Evolutionary conservation across 2,797 vertebrate species (phyloP).

Genomic region (Phrynocephalus vlangalii): DNA sequence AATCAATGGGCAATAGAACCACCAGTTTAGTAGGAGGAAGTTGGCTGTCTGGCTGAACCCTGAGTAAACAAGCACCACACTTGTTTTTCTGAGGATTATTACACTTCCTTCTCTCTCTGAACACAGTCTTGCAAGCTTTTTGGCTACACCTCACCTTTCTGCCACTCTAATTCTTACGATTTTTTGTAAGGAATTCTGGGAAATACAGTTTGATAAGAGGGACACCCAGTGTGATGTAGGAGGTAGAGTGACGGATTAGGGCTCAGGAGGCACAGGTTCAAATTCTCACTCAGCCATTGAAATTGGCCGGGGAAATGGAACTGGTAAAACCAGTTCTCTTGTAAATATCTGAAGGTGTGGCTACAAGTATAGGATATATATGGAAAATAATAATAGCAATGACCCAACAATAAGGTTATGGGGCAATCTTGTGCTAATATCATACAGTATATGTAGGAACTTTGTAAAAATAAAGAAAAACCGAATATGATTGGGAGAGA

Average conservation of each 20-base stretch:
- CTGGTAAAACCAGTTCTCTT: too few relatives aligned
- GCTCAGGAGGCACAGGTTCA: not conserved
- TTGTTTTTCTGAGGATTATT: not conserved
- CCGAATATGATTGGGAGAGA: too few relatives aligned
- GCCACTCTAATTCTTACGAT: not conserved
- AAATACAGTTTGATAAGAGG: not conserved
- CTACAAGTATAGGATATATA: too few relatives aligned
- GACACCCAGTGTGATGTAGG: too few relatives aligned
- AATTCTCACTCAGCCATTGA: not conserved
- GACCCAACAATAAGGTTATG: too few relatives aligned
- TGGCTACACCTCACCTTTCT: not conserved
- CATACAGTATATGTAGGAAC: too few relatives aligned
- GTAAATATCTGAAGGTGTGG: too few relatives aligned
- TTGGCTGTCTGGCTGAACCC: not conserved
- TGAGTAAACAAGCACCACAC: not conserved
- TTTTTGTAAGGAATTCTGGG: not conserved
- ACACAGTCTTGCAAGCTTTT: not conserved
- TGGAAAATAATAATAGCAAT: too few relatives aligned
- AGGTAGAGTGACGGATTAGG: not conserved
- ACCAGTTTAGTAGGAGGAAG: not conserved
- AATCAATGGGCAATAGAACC: not conserved
- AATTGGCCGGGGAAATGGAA: not conserved
- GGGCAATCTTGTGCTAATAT: too few relatives aligned
- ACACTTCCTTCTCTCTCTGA: not conserved
- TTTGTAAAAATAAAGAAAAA: too few relatives aligned